These are phyloP conservation scores for Trachelus tabidus DNA, from an alignment of 2,888 invertebrate genomes.

Conservation along the genomic window DNA sequence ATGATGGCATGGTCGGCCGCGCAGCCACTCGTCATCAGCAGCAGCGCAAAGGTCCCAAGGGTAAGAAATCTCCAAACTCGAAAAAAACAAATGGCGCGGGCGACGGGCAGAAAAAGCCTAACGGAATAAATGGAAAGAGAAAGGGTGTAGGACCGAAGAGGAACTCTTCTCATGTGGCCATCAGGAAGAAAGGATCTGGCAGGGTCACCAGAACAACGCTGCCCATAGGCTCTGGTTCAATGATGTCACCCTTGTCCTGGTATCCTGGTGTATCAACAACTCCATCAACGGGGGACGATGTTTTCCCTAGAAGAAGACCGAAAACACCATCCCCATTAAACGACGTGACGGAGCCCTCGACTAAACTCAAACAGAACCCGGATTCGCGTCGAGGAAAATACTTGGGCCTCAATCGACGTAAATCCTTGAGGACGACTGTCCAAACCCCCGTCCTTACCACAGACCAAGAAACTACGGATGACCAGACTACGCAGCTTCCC, in stretches of 20 bases:
- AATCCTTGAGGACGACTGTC: not conserved
- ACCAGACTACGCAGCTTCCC: not conserved
- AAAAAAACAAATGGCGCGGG: conserved; percentile 41
- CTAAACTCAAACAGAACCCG: not conserved
- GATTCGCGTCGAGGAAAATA: conserved; percentile 3
- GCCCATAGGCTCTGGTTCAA: conserved; percentile 26
- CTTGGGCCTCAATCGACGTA: not conserved
- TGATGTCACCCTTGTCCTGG: conserved; percentile 36
- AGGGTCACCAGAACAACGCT: conserved; percentile 32
- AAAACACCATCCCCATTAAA: conserved; percentile 29
- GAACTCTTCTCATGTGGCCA: conserved; percentile 11
- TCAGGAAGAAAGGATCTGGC: conserved; percentile 37
- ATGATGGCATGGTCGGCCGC: not conserved
- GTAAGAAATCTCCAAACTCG: conserved; percentile 31
- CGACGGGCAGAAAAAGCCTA: conserved; percentile 42
- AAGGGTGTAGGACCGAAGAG: conserved; percentile 27
- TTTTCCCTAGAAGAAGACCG: conserved; percentile 23
- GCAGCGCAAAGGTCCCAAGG: conserved; percentile 27
- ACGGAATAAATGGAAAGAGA: conserved; percentile 45
- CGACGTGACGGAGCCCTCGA: conserved; percentile 15
- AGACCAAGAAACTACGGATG: not conserved
- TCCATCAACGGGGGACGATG: conserved; percentile 27
- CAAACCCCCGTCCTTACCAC: not conserved
- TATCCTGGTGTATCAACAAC: conserved; percentile 36
- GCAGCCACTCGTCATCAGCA: conserved; percentile 17